A percentile compares a stretch with the other conserved stretches of the same genome.
Conservation (phyloP, 2,797 vertebrate genomes). For the Pitangus sulphuratus region DNA sequence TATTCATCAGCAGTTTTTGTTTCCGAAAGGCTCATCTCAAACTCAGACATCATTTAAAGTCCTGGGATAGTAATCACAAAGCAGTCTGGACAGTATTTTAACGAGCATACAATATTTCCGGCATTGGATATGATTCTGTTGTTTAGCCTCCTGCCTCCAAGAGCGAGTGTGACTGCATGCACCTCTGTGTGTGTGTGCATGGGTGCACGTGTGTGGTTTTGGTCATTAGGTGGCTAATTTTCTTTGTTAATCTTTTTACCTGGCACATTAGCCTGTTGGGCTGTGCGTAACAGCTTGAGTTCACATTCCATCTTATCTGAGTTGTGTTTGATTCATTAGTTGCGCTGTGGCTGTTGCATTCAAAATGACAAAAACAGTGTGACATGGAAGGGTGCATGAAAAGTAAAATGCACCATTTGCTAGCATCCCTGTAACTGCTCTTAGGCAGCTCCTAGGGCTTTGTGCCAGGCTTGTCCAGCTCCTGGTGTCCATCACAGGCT, state of each 20-base stretch:
- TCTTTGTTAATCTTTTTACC: neutral
- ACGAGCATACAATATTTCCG: neutral
- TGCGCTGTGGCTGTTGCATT: neutral
- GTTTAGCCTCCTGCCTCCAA: neutral
- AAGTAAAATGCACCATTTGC: neutral
- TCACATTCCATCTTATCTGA: neutral
- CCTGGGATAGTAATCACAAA: conserved; percentile 41
- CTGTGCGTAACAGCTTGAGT: neutral
- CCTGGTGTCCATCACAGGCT: neutral
- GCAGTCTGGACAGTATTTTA: conserved; percentile 18
- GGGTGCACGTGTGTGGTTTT: rapidly evolving
- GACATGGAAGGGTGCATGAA: neutral
- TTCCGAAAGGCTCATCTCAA: neutral
- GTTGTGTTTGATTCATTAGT: neutral
- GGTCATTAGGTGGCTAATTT: neutral
- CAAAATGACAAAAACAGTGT: neutral
- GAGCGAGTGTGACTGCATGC: neutral
- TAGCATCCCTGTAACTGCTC: neutral
- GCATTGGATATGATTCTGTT: neutral
- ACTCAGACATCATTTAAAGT: conserved; percentile 5
- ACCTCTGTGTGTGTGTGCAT: too few species aligned
- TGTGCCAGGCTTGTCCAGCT: neutral
- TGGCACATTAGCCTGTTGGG: rapidly evolving
- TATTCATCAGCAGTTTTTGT: neutral
- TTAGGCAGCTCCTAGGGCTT: neutral